Percentiles rank a stretch among this genome's conserved stretches.
Conservation (phyloP, 2,113 vertebrate species). For the Piprites chloris region DNA sequence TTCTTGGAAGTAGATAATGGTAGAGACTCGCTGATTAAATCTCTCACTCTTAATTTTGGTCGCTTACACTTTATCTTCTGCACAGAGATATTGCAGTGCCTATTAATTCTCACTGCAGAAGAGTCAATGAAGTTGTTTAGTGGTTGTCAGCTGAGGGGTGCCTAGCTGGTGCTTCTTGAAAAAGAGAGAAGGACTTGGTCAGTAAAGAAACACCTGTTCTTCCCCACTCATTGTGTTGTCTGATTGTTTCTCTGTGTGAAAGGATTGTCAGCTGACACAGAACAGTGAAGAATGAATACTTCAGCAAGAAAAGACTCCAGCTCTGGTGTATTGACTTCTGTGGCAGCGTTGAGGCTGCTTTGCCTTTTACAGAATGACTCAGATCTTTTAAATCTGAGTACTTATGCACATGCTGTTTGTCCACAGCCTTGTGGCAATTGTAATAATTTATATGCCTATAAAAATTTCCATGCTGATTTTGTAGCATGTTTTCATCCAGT, state of each 20-base stretch:
- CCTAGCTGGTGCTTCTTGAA: neutral
- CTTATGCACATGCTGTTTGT: neutral
- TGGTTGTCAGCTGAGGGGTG: neutral
- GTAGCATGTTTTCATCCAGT: neutral
- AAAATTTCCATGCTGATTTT: neutral
- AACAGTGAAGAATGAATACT: neutral
- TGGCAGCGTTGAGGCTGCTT: neutral
- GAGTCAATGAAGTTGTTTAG: neutral
- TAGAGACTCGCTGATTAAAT: neutral
- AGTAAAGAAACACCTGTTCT: neutral
- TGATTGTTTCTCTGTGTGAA: neutral
- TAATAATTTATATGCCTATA: neutral
- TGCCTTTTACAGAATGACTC: neutral
- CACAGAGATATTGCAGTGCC: neutral
- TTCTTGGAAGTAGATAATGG: neutral
- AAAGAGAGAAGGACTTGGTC: neutral
- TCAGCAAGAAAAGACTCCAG: neutral
- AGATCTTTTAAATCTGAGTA: neutral
- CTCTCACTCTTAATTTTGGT: neutral
- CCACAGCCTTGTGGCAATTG: neutral
- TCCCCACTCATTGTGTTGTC: neutral
- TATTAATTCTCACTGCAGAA: neutral
- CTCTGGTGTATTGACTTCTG: neutral
- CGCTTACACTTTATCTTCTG: neutral
- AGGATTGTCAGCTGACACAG: neutral